A percentile compares a stretch with the other conserved stretches of the same genome.
Evolutionary conservation across 2,888 invertebrate species (phyloP).

Genomic region (Platerodrilus igneus): DNA sequence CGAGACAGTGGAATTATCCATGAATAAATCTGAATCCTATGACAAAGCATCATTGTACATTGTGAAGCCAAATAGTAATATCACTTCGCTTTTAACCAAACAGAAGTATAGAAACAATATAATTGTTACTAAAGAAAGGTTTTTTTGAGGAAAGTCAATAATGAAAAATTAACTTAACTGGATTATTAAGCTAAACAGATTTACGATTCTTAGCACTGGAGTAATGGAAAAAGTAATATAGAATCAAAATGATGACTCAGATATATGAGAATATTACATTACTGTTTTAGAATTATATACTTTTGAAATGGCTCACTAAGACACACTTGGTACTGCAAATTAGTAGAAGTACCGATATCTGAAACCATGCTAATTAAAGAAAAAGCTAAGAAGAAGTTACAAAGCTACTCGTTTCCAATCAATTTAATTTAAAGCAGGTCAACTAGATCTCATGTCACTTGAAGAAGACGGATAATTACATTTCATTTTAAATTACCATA

Average conservation of each 20-base stretch:
- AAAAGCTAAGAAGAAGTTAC: no score
- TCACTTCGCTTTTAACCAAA: not conserved
- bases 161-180: not conserved
- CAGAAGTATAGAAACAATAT: not conserved
- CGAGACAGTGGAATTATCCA: not conserved
- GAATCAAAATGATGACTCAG: not conserved
- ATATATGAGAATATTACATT: no score
- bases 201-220: conserved; percentile 1
- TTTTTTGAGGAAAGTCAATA: not conserved
- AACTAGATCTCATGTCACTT: no score
- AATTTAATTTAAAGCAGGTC: no score
- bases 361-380: no score
- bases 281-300: no score
- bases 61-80: not conserved
- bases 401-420: no score
- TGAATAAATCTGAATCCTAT: conserved; percentile 3
- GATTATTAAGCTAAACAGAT: not conserved
- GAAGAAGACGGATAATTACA: no score
- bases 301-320: no score
- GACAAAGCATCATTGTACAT: conserved; percentile 3
- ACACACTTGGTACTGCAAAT: no score
- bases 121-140: not conserved
- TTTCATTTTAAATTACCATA: no score
- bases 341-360: no score
- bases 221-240: conserved; percentile 1